These are phyloP conservation scores for Ostrea edulis DNA, from an alignment of 1,140 invertebrate species.

Conservation along the genomic window DNA sequence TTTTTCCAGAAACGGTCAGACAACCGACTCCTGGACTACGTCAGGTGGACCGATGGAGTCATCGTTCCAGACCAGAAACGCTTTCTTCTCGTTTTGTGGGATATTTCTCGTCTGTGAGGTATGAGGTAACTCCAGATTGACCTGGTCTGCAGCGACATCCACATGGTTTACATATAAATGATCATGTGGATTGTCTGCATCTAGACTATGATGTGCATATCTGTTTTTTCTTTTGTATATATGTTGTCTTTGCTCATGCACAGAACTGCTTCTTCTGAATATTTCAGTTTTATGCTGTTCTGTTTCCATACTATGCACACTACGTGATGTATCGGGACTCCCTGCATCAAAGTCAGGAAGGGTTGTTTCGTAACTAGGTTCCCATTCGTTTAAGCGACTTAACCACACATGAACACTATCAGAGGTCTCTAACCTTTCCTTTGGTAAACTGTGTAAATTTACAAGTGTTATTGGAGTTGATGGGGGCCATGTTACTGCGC, in stretches of 20 bases:
- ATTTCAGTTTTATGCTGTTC: slow-evolving; percentile 12
- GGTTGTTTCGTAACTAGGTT: neutral
- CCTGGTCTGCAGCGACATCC: neutral
- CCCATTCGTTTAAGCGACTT: slow-evolving; percentile 54
- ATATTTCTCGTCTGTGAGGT: neutral
- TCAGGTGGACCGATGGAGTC: slow-evolving; percentile 24
- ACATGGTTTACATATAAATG: slow-evolving; percentile 24
- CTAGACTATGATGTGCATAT: neutral
- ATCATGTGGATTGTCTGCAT: neutral
- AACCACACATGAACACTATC: slow-evolving; percentile 57
- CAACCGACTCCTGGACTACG: slow-evolving; percentile 47
- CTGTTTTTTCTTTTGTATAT: neutral
- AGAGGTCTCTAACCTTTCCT: slow-evolving; percentile 46
- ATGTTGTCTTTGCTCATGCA: slow-evolving; percentile 4
- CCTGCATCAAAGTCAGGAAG: slow-evolving; percentile 9
- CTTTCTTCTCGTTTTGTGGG: neutral
- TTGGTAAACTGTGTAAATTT: slow-evolving; percentile 55
- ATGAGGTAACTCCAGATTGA: neutral
- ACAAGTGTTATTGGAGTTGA: slow-evolving; percentile 51
- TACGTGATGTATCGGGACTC: slow-evolving; percentile 9
- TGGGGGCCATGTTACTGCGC: slow-evolving; percentile 53
- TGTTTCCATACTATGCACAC: slow-evolving; percentile 35
- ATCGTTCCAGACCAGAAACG: slow-evolving; percentile 41
- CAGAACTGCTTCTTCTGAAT: slow-evolving; percentile 17
- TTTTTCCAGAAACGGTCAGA: neutral